Evolutionary conservation across 2,888 invertebrate genomes (phyloP).

Genomic region (Sesamia inferens): DNA sequence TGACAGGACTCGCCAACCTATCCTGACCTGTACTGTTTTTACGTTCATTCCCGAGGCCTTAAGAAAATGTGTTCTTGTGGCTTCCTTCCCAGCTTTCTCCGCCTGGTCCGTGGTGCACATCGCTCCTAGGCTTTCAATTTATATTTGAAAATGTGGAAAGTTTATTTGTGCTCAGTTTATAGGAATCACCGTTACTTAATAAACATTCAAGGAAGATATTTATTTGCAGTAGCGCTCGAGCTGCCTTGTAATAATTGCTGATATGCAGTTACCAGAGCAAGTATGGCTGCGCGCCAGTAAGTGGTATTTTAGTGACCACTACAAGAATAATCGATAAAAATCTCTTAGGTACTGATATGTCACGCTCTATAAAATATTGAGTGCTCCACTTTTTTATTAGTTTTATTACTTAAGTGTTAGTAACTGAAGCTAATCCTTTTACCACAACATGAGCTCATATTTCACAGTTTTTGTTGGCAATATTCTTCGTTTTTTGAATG

Average conservation of each 20-base stretch:
- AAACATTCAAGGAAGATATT: slow-evolving; percentile 31
- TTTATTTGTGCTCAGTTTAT: slow-evolving; percentile 67
- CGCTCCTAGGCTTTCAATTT: slow-evolving; percentile 73
- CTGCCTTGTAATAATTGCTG: slow-evolving; percentile 35
- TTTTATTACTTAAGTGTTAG: slow-evolving; percentile 8
- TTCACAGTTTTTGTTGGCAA: too few relatives aligned
- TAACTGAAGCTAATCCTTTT: neutral
- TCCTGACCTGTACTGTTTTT: slow-evolving; percentile 75
- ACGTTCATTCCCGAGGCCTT: slow-evolving; percentile 60
- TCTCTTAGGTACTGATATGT: slow-evolving; percentile 41
- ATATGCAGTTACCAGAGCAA: slow-evolving; percentile 59
- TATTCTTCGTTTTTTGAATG: neutral
- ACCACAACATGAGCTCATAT: neutral
- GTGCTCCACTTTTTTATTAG: slow-evolving; percentile 13
- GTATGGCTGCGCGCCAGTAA: slow-evolving; percentile 64
- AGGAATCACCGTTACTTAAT: slow-evolving; percentile 43
- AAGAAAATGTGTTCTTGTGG: slow-evolving; percentile 50
- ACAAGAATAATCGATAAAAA: slow-evolving; percentile 57
- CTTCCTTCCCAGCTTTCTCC: slow-evolving; percentile 52
- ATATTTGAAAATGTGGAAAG: slow-evolving; percentile 75
- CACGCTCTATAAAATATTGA: slow-evolving; percentile 21
- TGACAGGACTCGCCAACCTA: slow-evolving; percentile 70
- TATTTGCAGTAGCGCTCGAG: slow-evolving; percentile 16
- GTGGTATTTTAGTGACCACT: slow-evolving; percentile 55
- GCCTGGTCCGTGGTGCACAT: slow-evolving; percentile 64